phyloP scores from a whole-genome alignment of 2,113 vertebrate genomes.

The Sminthopsis crassicaudata region DNA sequence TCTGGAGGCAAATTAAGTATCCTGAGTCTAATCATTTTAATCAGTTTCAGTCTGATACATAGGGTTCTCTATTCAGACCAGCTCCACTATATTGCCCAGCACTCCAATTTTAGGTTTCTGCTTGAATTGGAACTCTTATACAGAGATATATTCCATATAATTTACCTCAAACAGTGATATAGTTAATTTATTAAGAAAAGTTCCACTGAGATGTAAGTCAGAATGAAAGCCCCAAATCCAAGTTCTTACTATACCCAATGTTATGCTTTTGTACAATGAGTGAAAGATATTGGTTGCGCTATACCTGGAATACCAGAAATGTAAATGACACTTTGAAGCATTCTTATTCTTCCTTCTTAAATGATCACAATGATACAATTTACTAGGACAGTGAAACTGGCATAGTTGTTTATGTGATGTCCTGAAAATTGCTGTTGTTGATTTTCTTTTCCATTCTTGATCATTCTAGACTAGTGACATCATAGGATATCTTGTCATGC shows the following conservation, averaged over 20 bases:
- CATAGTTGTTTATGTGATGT: background rate
- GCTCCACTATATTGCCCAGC: background rate
- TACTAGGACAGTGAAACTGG: background rate
- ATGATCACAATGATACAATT: background rate
- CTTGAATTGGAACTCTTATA: background rate
- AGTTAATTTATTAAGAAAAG: background rate
- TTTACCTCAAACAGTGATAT: background rate
- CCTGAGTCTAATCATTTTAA: background rate
- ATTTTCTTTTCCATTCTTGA: background rate
- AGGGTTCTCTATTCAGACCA: background rate
- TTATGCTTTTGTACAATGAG: no score
- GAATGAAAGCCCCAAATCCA: background rate
- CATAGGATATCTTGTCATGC: background rate
- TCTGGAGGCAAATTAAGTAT: background rate
- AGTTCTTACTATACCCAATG: background rate
- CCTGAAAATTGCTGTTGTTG: background rate
- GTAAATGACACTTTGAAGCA: background rate
- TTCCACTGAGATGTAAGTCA: background rate
- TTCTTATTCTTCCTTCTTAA: slow-evolving; percentile 29
- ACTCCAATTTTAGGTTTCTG: background rate
- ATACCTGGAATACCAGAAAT: no score
- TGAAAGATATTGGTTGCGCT: no score
- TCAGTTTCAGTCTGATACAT: background rate
- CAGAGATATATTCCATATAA: background rate
- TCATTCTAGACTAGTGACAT: no score